Evolutionary conservation across 2,888 invertebrate species (phyloP).

Genomic region (Melitaea athalia): DNA sequence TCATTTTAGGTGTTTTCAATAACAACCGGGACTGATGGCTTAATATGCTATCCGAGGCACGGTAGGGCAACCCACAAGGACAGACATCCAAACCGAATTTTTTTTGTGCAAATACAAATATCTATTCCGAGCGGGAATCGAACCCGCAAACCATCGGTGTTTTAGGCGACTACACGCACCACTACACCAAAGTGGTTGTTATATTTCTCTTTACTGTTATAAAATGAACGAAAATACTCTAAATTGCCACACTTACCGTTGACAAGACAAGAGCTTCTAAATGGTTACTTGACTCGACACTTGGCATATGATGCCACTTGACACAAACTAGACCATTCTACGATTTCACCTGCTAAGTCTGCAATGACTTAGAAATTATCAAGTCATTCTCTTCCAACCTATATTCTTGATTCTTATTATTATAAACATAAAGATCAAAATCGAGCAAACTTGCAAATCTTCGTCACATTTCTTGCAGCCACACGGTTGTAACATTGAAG

Average conservation of each 20-base stretch:
- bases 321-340: conserved; percentile 45
- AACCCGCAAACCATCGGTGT: too few relatives aligned
- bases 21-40: too few relatives aligned
- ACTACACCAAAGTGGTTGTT: too few relatives aligned
- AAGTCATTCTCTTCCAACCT: not conserved
- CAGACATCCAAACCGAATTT: too few relatives aligned
- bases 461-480: not conserved
- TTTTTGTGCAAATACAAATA: too few relatives aligned
- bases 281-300: conserved; percentile 2
- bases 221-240: not conserved
- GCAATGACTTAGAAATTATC: conserved; percentile 47
- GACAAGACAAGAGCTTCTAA: not conserved
- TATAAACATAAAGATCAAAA: not conserved
- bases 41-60: too few relatives aligned
- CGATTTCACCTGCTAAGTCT: conserved; percentile 51
- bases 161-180: too few relatives aligned
- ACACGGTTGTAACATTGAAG: not conserved
- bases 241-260: not conserved
- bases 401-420: not conserved
- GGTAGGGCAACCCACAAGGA: too few relatives aligned
- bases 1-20: too few relatives aligned
- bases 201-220: too few relatives aligned
- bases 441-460: not conserved
- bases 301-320: conserved; percentile 25
- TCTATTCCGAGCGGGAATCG: too few relatives aligned